Base-by-base conservation (phyloP, 2,113 vertebrate genomes). In the Motacilla alba region DNA sequence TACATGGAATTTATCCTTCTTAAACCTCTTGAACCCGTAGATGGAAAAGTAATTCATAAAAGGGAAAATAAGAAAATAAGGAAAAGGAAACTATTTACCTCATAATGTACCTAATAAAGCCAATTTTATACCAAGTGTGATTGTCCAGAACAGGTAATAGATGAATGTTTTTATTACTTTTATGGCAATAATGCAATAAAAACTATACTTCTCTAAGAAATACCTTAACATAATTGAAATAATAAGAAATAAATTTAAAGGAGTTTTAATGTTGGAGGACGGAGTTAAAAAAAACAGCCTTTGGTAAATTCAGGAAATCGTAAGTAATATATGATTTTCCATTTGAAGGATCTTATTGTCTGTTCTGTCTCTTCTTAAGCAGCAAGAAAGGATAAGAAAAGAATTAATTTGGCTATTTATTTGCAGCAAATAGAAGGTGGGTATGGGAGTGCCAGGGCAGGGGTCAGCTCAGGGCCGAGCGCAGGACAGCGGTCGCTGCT, bases 51-150 rank as follows among this genome's bases (percentile, higher is more conserved):
- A 90, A 66, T 79, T 83, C 28, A 35, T 85, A 55, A 80, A 86
- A 62, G 8, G 14, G 9, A 73, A 82, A 96, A 79, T 35, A 90
- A 79, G 68, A 76, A 93, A 96, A 84, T 89, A 89, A 86, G 79
- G 82, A 58, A 85, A 85, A 90, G 75, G 83, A 93, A 93, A 93
- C 74, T 26, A 83, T 90, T 89, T 94, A 16, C 68, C 27, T 88
- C 23, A 10, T 93, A 80, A 70, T 43, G 22, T 85, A 72, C 37
- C 49, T 83, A 83, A 90, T 90, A 93, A 93, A 67, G 39, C 18
- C 21, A 90, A 87, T 96, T 94, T 88, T 88, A 73, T 92, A 60
- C 17, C 20, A 66, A 62, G 15, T 91, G 50, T 84, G 47, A 85
- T 95, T 94, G 83, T 92, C 83, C 83, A 89, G 93, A 94, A 47